Conservation (phyloP, 2,113 vertebrate species). For the Eulemur rufifrons region DNA sequence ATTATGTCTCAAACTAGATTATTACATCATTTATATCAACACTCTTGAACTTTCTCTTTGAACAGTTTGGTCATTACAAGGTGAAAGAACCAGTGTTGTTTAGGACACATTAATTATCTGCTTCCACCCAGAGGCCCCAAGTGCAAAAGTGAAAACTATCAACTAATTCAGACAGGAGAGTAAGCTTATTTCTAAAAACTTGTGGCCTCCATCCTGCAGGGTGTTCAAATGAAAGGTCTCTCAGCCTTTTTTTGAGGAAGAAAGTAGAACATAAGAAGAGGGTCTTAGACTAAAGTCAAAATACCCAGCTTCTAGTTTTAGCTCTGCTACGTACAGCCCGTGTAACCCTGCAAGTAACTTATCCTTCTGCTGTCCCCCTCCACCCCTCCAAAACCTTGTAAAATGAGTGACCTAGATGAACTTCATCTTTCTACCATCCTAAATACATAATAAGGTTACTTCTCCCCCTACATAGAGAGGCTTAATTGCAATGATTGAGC, state of each 20-base stretch:
- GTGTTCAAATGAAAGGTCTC: not conserved
- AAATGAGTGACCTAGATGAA: not conserved
- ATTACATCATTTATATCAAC: not conserved
- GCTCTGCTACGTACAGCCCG: not conserved
- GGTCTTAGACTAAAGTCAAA: not conserved
- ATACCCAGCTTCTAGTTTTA: not conserved
- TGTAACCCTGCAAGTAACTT: not conserved
- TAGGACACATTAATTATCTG: not conserved
- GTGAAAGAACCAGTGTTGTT: not conserved
- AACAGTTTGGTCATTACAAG: not conserved
- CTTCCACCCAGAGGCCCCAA: not conserved
- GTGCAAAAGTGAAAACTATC: not conserved
- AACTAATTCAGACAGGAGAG: not conserved
- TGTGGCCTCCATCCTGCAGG: not conserved
- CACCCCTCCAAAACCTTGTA: too few relatives aligned
- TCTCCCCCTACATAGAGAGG: not conserved
- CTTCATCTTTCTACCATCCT: not conserved
- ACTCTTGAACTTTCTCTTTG: not conserved
- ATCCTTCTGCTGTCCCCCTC: not conserved
- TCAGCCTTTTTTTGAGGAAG: not conserved
- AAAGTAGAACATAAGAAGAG: not conserved
- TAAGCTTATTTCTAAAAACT: not conserved
- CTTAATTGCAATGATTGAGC: not conserved
- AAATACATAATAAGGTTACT: not conserved
- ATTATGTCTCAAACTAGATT: not conserved